Evolutionary conservation across 2,888 invertebrate species (phyloP), one percentile per base, ranked within the genome.

Genomic region (Ethmia dodecea): DNA sequence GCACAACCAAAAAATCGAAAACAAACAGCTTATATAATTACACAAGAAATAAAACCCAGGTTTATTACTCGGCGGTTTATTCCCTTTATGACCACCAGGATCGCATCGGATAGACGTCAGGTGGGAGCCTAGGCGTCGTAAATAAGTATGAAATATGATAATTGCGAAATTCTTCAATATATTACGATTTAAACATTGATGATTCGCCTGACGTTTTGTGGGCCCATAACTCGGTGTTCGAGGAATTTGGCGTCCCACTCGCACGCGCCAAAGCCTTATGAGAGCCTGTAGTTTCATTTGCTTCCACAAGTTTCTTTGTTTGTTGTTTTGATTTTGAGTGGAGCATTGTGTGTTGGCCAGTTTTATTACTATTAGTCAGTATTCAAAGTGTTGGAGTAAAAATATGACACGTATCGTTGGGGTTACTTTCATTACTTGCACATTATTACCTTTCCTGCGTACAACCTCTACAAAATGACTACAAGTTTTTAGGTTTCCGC

Each of bases 111-210:
- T 83, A 76, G 77, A 76, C 64, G 80, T 79, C 80, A 63, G 71
- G 62, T 67, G 67, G 64, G 49, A 63, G 73, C 78, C 80, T 86
- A 86, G 84, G 74, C 76, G 65, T 84, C 86, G 83, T 86, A 86
- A 86, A 86, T 76, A 79, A 68, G 68, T 76, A 78, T 84, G 84
- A 86, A 84, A 80, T 86, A 86, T 86, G 84, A 84, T 86, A 84
- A 86, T 86, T 86, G 83, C 83, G 61, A 83, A 84, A 84, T 83
- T 84, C 84, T 84, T 76, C 76, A 80, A 83, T 84, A 84, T 83
- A 84, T 84, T 81, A 80, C 80, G 78, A 81, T 83, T 83, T 79
- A 72, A 81, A 74, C 80, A 83, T 83, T 83, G 83, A 84, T 77
- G 84, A 83, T 80, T 73, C 77, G 64, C 53, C 65, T 71, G 84